phyloP scores from a whole-genome alignment of 2,797 vertebrate species.

The Orestias chungarensis region DNA sequence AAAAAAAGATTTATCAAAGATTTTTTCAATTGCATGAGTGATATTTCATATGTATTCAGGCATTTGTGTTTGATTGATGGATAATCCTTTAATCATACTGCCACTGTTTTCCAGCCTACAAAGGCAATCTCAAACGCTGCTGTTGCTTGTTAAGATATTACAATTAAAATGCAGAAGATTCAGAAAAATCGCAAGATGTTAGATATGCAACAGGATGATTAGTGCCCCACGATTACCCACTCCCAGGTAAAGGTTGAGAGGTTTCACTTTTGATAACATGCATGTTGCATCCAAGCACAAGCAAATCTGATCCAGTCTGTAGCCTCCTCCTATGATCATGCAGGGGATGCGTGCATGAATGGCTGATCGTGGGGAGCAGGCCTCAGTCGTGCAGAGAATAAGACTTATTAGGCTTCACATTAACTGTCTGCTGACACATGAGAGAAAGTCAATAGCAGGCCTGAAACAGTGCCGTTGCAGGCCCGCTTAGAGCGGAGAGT shows the following conservation, averaged over 20 bases:
- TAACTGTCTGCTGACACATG: conserved; percentile 54
- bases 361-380: conserved; percentile 2
- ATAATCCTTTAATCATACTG: too few relatives aligned
- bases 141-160: too few relatives aligned
- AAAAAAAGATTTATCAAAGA: too few relatives aligned
- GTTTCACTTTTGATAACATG: not conserved
- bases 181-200: not conserved
- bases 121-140: too few relatives aligned
- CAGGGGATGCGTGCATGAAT: not conserved
- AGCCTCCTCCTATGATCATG: not conserved
- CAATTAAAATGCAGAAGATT: not conserved
- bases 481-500: conserved; percentile 54
- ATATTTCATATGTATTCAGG: not conserved
- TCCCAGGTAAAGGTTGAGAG: not conserved
- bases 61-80: too few relatives aligned
- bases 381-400: conserved; percentile 22
- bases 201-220: not conserved
- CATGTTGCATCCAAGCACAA: not conserved
- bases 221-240: not conserved
- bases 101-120: too few relatives aligned
- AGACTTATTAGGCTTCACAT: conserved; percentile 46
- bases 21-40: not conserved
- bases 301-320: not conserved
- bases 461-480: conserved; percentile 48
- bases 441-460: conserved; percentile 71